phyloP scores from a whole-genome alignment of 2,888 invertebrate genomes.

The Tipula lateralis region DNA sequence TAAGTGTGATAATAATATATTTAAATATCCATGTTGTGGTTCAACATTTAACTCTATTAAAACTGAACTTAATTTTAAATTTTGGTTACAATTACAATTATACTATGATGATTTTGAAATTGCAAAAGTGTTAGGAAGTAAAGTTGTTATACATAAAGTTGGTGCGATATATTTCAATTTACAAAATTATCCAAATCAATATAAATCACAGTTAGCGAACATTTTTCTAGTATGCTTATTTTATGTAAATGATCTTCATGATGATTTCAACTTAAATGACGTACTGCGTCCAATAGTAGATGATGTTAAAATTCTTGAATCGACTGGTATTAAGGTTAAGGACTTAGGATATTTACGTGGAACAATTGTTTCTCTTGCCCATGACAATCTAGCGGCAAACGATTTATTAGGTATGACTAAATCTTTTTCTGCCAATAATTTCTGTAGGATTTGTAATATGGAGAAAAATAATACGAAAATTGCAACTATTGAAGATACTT shows the following conservation, averaged over 20 bases:
- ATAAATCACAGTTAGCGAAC: neutral
- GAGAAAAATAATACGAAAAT: neutral
- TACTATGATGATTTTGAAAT: neutral
- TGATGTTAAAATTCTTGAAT: neutral
- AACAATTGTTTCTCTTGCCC: neutral
- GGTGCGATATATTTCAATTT: slow-evolving; percentile 7
- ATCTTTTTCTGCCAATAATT: neutral
- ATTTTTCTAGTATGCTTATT: slow-evolving; percentile 3
- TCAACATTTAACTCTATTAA: neutral
- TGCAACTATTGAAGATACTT: neutral
- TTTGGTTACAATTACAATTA: neutral
- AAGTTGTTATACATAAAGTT: neutral
- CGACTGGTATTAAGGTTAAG: neutral
- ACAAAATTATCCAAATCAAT: neutral
- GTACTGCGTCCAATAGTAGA: neutral
- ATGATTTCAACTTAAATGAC: neutral
- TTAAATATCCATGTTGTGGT: slow-evolving; percentile 12
- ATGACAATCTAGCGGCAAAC: slow-evolving; percentile 25
- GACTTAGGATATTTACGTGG: neutral
- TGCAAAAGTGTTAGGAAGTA: neutral
- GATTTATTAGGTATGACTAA: slow-evolving; percentile 6
- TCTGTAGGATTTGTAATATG: neutral
- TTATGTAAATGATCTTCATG: neutral
- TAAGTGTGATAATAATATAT: neutral
- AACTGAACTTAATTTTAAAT: neutral